Evolutionary conservation across 1,140 invertebrate genomes (phyloP).

Genomic region (Centruroides vittatus): DNA sequence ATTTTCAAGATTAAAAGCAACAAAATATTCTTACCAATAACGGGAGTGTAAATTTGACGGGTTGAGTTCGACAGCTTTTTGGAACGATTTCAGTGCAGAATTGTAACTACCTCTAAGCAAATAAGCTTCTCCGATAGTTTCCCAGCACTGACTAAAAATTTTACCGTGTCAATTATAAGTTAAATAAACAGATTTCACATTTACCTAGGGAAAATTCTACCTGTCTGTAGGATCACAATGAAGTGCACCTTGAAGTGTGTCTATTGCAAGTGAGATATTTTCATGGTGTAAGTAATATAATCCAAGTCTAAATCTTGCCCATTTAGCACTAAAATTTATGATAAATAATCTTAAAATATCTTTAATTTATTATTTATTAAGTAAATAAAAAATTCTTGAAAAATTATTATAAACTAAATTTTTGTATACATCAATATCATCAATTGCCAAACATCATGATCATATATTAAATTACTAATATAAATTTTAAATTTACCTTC

Average conservation of each 20-base stretch:
- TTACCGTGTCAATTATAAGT: background rate
- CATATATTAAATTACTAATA: too few relatives aligned
- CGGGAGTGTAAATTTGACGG: constrained; percentile 53
- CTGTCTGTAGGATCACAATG: constrained; percentile 50
- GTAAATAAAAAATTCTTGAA: too few relatives aligned
- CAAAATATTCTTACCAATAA: constrained; percentile 39
- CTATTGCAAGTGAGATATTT: constrained; percentile 53
- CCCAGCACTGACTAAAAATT: constrained; percentile 48
- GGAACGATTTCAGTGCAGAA: constrained; percentile 70
- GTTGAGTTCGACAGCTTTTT: constrained; percentile 51
- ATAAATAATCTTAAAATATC: background rate
- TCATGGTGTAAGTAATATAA: constrained; percentile 52
- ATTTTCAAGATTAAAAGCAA: constrained; percentile 1
- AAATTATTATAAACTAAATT: too few relatives aligned
- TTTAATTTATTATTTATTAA: too few relatives aligned
- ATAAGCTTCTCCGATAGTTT: constrained; percentile 78
- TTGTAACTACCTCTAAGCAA: constrained; percentile 61
- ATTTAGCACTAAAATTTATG: constrained; percentile 37
- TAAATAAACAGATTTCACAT: too few relatives aligned
- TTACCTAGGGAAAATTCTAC: constrained; percentile 24
- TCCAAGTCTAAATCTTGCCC: constrained; percentile 65
- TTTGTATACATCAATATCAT: too few relatives aligned
- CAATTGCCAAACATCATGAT: too few relatives aligned
- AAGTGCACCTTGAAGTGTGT: constrained; percentile 56
- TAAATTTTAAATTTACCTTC: too few relatives aligned